Conservation (phyloP, 2,113 vertebrate species). For the Chaetodon auriga region DNA sequence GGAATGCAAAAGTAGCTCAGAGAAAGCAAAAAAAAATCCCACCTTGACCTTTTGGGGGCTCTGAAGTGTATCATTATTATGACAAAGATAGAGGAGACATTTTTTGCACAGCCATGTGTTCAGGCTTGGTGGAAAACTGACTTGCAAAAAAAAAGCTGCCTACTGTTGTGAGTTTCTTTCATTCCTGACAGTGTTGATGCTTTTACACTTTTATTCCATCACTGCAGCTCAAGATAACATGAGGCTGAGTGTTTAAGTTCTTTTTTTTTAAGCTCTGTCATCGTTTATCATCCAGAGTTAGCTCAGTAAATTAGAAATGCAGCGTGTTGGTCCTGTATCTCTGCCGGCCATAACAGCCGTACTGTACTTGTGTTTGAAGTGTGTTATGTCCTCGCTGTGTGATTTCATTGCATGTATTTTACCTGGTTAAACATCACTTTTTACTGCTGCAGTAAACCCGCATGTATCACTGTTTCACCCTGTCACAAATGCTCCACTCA, state of each 20-base stretch:
- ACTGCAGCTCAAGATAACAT: background rate
- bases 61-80: background rate
- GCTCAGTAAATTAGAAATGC: background rate
- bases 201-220: background rate
- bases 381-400: background rate
- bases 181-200: background rate
- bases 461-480: too few relatives aligned
- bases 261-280: background rate
- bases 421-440: background rate
- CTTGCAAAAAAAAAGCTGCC: conserved; percentile 17
- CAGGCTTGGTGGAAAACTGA: background rate
- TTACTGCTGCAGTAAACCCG: too few relatives aligned
- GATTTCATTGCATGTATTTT: background rate
- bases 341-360: background rate
- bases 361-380: background rate
- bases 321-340: background rate
- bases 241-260: background rate
- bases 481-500: background rate
- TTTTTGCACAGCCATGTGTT: background rate
- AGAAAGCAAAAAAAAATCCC: background rate
- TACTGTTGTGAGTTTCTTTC: background rate
- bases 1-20: background rate
- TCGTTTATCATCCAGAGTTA: background rate
- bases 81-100: background rate
- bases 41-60: background rate